Base-by-base conservation (phyloP, 1,140 invertebrate species). In the Triops longicaudatus region DNA sequence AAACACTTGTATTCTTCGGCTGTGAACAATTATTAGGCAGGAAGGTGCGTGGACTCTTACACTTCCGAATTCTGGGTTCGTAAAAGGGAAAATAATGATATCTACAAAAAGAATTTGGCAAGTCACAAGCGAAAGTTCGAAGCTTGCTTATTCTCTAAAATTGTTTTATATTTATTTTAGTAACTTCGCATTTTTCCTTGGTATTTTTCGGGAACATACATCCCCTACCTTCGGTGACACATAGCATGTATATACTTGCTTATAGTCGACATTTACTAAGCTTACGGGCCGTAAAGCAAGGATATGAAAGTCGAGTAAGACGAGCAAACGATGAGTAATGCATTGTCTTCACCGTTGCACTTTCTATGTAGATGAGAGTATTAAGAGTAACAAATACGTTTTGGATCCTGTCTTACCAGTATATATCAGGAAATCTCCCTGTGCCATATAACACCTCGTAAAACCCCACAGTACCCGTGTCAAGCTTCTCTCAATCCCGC, bases 351-450 rank as follows among this genome's bases (percentile, higher is more conserved):
- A 75, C 27, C 37, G 0, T 44, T 31, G 44, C 31, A 75, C 44
- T 75, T 44, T 28, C 37, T 31, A 43, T 75, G 74, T 75, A 27
- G 74, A 41, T 75, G 73, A 73, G 74, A 41, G 74, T 43, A 43
- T 75, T 75, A 75, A 26, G 44, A 75, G 26, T 75, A 41, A 75
- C 74, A 75, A 75, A 75, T 41, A 44, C 26, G 26, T 44, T 42
- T 42, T 42, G 50, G 17, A 22, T 63, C 50, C 50, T 63, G 50
- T 63, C 50, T 63, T 63, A 17, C 22, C 50, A 22, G 50, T 63
- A 1, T 63, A 63, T 63, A 63, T 63, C 50, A 63, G 17, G 1
- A 63, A 63, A 63, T 63, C 50, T 63, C 50, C 50, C 50, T 63
- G 50, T 6, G 17, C 50, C 50, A 63, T 63, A 63, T 22, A 63